Percentiles rank a stretch among this genome's conserved stretches.
phyloP scores from a whole-genome alignment of 1,140 invertebrate species.

The Melanaphis sacchari region DNA sequence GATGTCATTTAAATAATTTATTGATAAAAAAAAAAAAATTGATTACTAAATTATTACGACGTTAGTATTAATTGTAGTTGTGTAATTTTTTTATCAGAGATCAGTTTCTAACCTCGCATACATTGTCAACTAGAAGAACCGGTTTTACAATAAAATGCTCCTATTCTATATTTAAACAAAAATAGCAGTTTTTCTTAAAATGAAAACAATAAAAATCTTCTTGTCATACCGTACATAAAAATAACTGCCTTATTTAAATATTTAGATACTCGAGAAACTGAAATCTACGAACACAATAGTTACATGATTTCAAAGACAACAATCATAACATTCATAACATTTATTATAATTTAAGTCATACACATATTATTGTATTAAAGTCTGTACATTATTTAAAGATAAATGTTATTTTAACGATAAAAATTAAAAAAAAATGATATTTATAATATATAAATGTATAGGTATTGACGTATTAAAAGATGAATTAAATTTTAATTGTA shows the following conservation, averaged over 20 bases:
- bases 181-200: slow-evolving; percentile 1
- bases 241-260: background rate
- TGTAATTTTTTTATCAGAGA: slow-evolving; percentile 25
- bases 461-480: background rate
- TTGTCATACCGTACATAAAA: background rate
- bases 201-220: background rate
- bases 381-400: background rate
- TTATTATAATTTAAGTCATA: background rate
- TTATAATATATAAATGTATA: too few species aligned
- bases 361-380: background rate
- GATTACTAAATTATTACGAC: background rate
- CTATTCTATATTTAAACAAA: background rate
- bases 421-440: background rate
- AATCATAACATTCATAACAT: background rate
- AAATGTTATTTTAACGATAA: background rate
- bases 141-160: slow-evolving; percentile 29
- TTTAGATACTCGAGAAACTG: background rate
- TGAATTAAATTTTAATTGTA: too few species aligned
- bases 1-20: background rate
- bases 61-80: background rate
- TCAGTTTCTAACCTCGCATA: slow-evolving; percentile 17
- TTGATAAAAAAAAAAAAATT: background rate
- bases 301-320: background rate
- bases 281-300: background rate
- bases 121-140: slow-evolving; percentile 27